These are phyloP conservation scores for Rhinopomastus cyanomelas DNA, from an alignment of 2,113 vertebrate genomes.

Conservation along the genomic window DNA sequence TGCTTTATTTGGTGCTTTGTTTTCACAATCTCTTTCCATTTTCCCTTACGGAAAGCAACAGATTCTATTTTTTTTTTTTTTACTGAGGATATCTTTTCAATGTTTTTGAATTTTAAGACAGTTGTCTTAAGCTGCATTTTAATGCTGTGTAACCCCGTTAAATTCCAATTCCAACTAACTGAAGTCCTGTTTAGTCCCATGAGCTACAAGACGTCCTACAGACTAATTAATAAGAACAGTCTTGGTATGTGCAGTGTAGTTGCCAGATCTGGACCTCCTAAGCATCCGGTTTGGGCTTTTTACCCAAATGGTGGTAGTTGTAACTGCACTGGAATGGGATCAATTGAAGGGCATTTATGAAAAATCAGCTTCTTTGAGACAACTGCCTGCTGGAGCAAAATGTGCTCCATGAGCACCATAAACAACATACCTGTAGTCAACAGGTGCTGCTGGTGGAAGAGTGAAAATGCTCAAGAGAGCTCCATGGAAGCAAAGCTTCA, in stretches of 20 bases:
- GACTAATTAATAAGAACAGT: background rate
- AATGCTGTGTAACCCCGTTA: background rate
- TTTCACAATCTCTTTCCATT: background rate
- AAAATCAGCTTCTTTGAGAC: background rate
- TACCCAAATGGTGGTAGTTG: background rate
- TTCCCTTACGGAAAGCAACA: background rate
- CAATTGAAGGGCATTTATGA: background rate
- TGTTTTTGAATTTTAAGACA: background rate
- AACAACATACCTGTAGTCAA: background rate
- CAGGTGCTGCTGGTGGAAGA: background rate
- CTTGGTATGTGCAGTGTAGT: background rate
- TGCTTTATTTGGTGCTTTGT: background rate
- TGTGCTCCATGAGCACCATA: background rate
- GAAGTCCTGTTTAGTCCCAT: rapidly evolving
- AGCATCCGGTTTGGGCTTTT: background rate
- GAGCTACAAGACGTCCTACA: background rate
- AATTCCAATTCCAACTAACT: background rate
- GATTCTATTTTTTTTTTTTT: background rate
- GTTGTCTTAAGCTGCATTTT: background rate
- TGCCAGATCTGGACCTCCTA: background rate
- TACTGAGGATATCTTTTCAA: background rate
- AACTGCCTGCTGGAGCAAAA: background rate
- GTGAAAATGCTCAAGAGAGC: background rate
- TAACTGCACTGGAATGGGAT: background rate
- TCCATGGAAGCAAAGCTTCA: background rate